phyloP scores from a whole-genome alignment of 92 coral and sea anemone species.

The Pocillopora meandrina region DNA sequence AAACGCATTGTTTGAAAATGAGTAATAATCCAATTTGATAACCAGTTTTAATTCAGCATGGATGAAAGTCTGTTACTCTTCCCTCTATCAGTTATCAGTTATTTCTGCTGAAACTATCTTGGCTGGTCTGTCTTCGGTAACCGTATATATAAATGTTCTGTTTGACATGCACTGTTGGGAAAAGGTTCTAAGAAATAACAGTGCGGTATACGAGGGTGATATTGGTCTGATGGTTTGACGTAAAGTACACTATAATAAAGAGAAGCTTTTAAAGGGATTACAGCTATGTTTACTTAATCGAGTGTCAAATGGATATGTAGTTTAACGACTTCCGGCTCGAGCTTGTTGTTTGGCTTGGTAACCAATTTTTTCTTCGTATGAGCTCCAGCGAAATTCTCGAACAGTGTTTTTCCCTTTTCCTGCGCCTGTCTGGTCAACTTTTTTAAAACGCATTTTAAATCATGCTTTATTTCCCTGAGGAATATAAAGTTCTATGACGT shows the following conservation, averaged over 20 bases:
- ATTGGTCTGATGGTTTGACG: background rate
- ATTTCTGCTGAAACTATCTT: too few species aligned
- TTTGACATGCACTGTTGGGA: too few species aligned
- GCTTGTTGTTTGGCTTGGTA: too few species aligned
- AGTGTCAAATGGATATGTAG: too few species aligned
- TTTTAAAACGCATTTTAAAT: conserved; percentile 4
- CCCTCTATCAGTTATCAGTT: too few species aligned
- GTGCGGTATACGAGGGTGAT: background rate
- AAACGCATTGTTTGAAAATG: background rate
- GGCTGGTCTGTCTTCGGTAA: too few species aligned
- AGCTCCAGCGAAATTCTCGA: background rate
- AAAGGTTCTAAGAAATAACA: too few species aligned
- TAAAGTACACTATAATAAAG: background rate
- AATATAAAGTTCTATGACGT: conserved; percentile 8
- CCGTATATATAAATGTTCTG: too few species aligned
- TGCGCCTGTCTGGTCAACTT: background rate
- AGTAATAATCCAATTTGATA: background rate
- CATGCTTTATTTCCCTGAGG: conserved; percentile 32
- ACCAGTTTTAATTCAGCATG: background rate
- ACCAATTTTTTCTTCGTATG: too few species aligned
- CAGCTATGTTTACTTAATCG: background rate
- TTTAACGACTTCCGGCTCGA: too few species aligned
- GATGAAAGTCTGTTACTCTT: background rate
- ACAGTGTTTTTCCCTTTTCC: too few species aligned
- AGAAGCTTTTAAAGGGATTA: conserved; percentile 6